These are phyloP conservation scores for Sturmia bella DNA, from an alignment of 2,888 invertebrate genomes.

Conservation along the genomic window DNA sequence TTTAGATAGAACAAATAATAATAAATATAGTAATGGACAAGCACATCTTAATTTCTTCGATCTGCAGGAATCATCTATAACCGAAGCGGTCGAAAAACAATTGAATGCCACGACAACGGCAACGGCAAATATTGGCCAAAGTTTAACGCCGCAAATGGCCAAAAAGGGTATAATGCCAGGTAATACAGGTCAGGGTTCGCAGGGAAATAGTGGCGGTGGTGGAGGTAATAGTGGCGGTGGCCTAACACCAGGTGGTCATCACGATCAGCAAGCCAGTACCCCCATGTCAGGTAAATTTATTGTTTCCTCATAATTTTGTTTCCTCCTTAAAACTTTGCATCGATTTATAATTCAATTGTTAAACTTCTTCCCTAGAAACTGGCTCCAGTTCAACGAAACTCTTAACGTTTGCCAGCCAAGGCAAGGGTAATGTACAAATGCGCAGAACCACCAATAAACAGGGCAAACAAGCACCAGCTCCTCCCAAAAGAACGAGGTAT, in stretches of 20 bases:
- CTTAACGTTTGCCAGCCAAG: constrained; percentile 85
- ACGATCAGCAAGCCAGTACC: constrained; percentile 80
- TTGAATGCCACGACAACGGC: constrained; percentile 86
- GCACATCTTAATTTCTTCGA: constrained; percentile 81
- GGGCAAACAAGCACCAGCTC: constrained; percentile 96
- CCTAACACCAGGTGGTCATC: constrained; percentile 75
- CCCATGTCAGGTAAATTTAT: constrained; percentile 80
- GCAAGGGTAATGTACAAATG: constrained; percentile 89
- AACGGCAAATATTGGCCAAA: constrained; percentile 74
- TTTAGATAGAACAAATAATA: constrained; percentile 71
- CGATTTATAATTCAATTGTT: background rate
- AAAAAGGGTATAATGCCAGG: constrained; percentile 78
- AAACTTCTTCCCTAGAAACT: constrained; percentile 78
- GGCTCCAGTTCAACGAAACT: constrained; percentile 84
- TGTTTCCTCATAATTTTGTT: background rate
- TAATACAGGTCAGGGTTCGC: constrained; percentile 61
- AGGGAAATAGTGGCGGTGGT: constrained; percentile 70
- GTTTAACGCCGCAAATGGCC: constrained; percentile 82
- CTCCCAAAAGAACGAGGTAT: constrained; percentile 96
- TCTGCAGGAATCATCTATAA: constrained; percentile 82
- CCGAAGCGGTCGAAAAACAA: constrained; percentile 96
- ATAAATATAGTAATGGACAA: constrained; percentile 78
- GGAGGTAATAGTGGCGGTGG: constrained; percentile 72
- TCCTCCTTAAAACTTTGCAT: background rate
- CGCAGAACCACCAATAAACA: constrained; percentile 92